phyloP scores from a whole-genome alignment of 2,888 invertebrate species.

The Caenorhabditis afra region DNA sequence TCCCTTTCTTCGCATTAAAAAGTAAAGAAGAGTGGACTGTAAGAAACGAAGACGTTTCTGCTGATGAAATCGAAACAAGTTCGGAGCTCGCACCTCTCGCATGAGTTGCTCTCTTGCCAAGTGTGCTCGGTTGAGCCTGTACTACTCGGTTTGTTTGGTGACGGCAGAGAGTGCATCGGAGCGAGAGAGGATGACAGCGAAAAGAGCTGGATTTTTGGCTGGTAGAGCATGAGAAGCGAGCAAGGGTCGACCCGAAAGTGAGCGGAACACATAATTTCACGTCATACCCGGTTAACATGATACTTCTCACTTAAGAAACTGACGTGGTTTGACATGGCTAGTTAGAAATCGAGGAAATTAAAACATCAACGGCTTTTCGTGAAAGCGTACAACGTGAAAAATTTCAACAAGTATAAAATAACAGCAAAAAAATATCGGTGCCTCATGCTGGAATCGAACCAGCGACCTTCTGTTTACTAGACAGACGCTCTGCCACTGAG shows the following conservation, averaged over 20 bases:
- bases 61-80: not conserved
- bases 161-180: conserved; percentile 4
- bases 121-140: conserved; percentile 30
- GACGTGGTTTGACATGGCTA: not conserved
- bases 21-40: too few relatives aligned
- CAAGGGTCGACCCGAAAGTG: conserved; percentile 39
- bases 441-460: conserved; percentile 80
- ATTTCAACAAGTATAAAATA: conserved; percentile 18
- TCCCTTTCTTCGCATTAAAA: too few relatives aligned
- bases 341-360: not conserved
- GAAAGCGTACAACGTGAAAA: conserved; percentile 5
- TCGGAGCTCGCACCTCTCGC: not conserved
- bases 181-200: conserved; percentile 7
- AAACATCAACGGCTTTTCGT: not conserved
- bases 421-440: conserved; percentile 63
- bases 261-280: conserved; percentile 1
- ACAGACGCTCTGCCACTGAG: conserved; percentile 80
- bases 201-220: conserved; percentile 44
- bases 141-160: conserved; percentile 52
- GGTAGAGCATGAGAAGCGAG: conserved; percentile 37
- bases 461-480: conserved; percentile 80
- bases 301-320: not conserved
- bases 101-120: not conserved
- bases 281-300: conserved; percentile 4
- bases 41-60: too few relatives aligned